Evolutionary conservation across 2,888 invertebrate species (phyloP).

Genomic region (Eupithecia exiguata): DNA sequence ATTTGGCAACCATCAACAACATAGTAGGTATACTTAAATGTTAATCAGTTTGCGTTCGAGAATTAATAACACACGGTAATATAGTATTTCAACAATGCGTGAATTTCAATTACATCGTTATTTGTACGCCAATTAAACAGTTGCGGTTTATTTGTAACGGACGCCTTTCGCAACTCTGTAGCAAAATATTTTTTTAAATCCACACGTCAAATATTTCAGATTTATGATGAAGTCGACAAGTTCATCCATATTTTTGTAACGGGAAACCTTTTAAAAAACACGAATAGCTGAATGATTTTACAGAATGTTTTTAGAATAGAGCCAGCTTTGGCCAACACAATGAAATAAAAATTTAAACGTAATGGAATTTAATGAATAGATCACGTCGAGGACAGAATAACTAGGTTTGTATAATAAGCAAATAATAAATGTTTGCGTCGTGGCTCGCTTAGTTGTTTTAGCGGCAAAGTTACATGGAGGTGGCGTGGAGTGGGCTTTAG

Average conservation of each 20-base stretch:
- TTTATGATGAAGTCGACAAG: conserved; percentile 1
- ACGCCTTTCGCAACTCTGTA: conserved; percentile 50
- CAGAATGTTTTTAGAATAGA: conserved; percentile 15
- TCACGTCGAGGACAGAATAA: neutral
- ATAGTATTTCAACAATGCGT: conserved; percentile 54
- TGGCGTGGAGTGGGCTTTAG: conserved; percentile 72
- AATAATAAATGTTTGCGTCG: conserved; percentile 61
- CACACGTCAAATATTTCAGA: conserved; percentile 31
- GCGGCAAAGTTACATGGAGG: conserved; percentile 66
- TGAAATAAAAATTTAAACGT: neutral
- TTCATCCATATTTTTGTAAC: conserved; percentile 7
- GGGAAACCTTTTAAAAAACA: conserved; percentile 20
- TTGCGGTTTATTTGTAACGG: conserved; percentile 63
- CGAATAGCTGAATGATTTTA: neutral
- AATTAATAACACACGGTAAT: conserved; percentile 22
- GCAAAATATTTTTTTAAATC: conserved; percentile 43
- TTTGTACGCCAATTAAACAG: conserved; percentile 79
- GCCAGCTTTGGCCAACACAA: neutral
- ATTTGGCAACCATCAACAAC: neutral
- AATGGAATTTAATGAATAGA: neutral
- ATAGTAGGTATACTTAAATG: neutral
- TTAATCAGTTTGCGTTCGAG: conserved; percentile 10
- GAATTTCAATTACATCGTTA: conserved; percentile 76
- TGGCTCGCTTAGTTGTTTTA: conserved; percentile 62
- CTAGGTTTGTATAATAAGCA: conserved; percentile 40